phyloP scores from a whole-genome alignment of 2,888 invertebrate species.

The Polydesmus complanatus region DNA sequence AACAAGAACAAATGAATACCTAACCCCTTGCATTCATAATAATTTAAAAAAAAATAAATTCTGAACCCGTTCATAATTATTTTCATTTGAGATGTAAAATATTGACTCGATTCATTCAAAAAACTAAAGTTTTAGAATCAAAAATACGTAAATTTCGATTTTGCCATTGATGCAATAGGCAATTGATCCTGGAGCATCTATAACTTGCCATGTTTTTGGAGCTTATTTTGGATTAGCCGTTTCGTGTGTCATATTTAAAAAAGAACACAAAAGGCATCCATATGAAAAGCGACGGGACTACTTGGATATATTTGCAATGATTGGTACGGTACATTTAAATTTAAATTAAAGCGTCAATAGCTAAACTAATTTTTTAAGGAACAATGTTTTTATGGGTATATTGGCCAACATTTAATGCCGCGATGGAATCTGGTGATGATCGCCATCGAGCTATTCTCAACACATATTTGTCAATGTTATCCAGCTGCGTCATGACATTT shows the following conservation, averaged over 20 bases:
- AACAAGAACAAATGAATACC: no score
- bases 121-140: no score
- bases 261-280: constrained; percentile 33
- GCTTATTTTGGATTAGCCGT: constrained; percentile 93
- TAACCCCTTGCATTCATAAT: no score
- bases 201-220: constrained; percentile 87
- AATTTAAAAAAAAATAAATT: no score
- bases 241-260: constrained; percentile 46
- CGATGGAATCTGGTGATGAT: constrained; percentile 49
- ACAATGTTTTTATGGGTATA: constrained; percentile 89
- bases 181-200: constrained; percentile 87
- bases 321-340: no score
- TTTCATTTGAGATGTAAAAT: no score
- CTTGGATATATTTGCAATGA: constrained; percentile 88
- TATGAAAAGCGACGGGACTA: constrained; percentile 59
- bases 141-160: no score
- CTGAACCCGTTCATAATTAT: no score
- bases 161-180: no score
- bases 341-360: no score
- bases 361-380: no score
- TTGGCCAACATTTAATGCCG: constrained; percentile 93
- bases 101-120: no score
- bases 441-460: constrained; percentile 79
- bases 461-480: constrained; percentile 75
- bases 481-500: constrained; percentile 69